phyloP scores from a whole-genome alignment of 2,797 vertebrate species.

The Protosalanx chinensis region DNA sequence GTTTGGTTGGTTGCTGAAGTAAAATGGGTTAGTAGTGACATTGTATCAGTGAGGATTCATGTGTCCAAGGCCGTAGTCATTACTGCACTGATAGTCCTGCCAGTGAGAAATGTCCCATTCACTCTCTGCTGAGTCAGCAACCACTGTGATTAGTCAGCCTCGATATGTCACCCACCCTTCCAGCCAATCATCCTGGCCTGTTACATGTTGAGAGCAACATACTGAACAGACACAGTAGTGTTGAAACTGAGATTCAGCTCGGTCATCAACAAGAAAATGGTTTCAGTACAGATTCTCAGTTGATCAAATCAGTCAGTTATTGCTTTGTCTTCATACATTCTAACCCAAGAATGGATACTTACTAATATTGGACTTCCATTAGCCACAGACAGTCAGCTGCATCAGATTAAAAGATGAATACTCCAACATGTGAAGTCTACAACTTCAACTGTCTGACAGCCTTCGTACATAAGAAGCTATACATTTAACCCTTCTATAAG shows the following conservation, averaged over 20 bases:
- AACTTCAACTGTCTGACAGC: not conserved
- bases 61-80: not conserved
- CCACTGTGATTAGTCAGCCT: slow-evolving; percentile 11
- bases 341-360: too few species aligned
- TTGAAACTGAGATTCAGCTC: not conserved
- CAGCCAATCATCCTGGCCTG: not conserved
- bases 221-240: not conserved
- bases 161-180: not conserved
- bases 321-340: too few species aligned
- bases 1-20: not conserved
- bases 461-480: not conserved
- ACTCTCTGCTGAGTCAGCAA: slow-evolving; percentile 3
- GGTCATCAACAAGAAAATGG: not conserved
- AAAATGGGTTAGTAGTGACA: not conserved
- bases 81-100: slow-evolving; percentile 7
- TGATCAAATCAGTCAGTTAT: too few species aligned
- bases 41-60: slow-evolving; percentile 8
- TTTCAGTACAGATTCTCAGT: not conserved
- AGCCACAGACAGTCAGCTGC: too few species aligned
- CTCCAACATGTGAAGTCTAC: not conserved
- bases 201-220: not conserved
- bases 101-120: slow-evolving; percentile 6
- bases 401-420: too few species aligned
- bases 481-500: too few species aligned
- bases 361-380: too few species aligned